These are phyloP conservation scores for Schizotus pectinicornis DNA, from an alignment of 2,888 invertebrate genomes.

Conservation along the genomic window DNA sequence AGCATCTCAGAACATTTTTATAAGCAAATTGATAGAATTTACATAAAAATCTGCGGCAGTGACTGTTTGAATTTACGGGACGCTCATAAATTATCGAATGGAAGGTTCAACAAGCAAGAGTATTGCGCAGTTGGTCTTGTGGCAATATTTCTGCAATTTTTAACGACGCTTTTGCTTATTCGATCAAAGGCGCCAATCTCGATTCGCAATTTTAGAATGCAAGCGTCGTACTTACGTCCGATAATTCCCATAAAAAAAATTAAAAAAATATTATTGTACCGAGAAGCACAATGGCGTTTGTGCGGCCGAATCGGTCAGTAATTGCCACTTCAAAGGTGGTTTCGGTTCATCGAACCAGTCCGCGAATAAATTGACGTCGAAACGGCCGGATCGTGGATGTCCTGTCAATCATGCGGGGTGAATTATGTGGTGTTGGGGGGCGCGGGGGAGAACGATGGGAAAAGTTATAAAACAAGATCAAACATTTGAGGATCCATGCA, in stretches of 20 bases:
- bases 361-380: conserved; percentile 14
- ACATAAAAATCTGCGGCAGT: too few relatives aligned
- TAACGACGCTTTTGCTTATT: too few relatives aligned
- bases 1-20: too few relatives aligned
- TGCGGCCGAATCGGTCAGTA: neutral
- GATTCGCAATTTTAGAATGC: too few relatives aligned
- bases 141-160: too few relatives aligned
- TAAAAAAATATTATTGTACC: conserved; percentile 2
- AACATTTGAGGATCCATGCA: conserved; percentile 27
- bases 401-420: conserved; percentile 13
- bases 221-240: too few relatives aligned
- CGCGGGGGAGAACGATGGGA: conserved; percentile 8
- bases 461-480: conserved; percentile 29
- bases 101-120: too few relatives aligned
- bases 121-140: too few relatives aligned
- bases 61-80: too few relatives aligned
- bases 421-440: conserved; percentile 8
- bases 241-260: neutral
- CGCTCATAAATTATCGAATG: too few relatives aligned
- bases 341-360: conserved; percentile 2
- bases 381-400: neutral
- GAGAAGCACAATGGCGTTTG: conserved; percentile 8
- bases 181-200: too few relatives aligned
- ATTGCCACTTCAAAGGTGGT: conserved; percentile 15
- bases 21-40: too few relatives aligned